Evolutionary conservation across 1,140 invertebrate species (phyloP).

Genomic region (Euura lappo): DNA sequence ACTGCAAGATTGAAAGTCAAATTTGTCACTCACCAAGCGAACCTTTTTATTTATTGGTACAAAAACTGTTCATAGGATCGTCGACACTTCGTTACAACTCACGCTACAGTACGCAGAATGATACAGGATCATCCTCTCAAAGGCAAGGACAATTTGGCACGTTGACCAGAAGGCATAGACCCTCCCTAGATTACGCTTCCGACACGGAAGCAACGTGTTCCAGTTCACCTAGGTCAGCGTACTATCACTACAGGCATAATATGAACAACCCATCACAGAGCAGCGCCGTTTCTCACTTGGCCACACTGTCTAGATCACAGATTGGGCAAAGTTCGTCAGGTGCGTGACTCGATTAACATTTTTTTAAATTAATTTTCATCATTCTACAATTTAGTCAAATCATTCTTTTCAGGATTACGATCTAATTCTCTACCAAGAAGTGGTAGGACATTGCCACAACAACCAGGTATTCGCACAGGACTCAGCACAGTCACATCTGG

Average conservation of each 20-base stretch:
- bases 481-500: constrained; percentile 61
- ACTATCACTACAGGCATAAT: constrained; percentile 76
- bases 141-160: constrained; percentile 59
- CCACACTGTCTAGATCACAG: constrained; percentile 56
- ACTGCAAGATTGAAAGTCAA: not conserved
- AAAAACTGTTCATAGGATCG: constrained; percentile 40
- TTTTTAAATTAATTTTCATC: not conserved
- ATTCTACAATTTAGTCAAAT: too few relatives aligned
- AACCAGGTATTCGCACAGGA: constrained; percentile 53
- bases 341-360: constrained; percentile 17
- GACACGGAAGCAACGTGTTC: constrained; percentile 89
- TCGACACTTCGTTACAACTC: constrained; percentile 62
- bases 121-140: constrained; percentile 57
- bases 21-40: not conserved
- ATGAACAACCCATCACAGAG: constrained; percentile 52
- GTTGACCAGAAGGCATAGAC: constrained; percentile 72
- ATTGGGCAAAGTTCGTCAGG: constrained; percentile 57
- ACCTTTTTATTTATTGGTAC: constrained; percentile 12
- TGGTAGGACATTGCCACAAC: constrained; percentile 55
- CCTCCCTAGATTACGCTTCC: constrained; percentile 87
- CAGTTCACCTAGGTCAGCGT: constrained; percentile 73
- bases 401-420: constrained; percentile 47
- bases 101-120: constrained; percentile 62
- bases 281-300: constrained; percentile 55
- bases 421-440: constrained; percentile 62